These are phyloP conservation scores for Micrasema longulum DNA, from an alignment of 1,140 invertebrate genomes.

Conservation along the genomic window DNA sequence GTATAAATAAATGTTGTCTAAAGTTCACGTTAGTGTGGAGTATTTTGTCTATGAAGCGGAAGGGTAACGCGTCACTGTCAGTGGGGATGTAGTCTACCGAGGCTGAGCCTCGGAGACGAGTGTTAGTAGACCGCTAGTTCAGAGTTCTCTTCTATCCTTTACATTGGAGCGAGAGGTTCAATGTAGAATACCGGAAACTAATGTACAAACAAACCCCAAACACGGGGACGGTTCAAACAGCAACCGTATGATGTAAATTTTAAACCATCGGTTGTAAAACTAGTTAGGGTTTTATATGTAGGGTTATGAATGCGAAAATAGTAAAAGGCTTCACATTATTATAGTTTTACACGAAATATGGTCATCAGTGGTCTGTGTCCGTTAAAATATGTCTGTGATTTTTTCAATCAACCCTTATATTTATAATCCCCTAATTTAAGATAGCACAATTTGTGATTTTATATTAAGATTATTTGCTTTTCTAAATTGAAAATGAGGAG, in stretches of 20 bases:
- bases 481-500: slow-evolving; percentile 43
- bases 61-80: slow-evolving; percentile 8
- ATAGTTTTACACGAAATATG: slow-evolving; percentile 57
- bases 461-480: slow-evolving; percentile 62
- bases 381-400: slow-evolving; percentile 71
- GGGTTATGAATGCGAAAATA: slow-evolving; percentile 60
- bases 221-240: slow-evolving; percentile 37
- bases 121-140: slow-evolving; percentile 14
- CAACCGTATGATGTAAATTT: slow-evolving; percentile 49
- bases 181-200: slow-evolving; percentile 34
- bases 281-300: slow-evolving; percentile 69
- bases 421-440: slow-evolving; percentile 69
- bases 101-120: not conserved
- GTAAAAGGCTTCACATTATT: slow-evolving; percentile 61
- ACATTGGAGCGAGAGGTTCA: slow-evolving; percentile 41
- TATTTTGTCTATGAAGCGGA: slow-evolving; percentile 42
- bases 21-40: slow-evolving; percentile 46
- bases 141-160: slow-evolving; percentile 35
- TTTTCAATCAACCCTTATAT: slow-evolving; percentile 71
- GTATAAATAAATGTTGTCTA: slow-evolving; percentile 56
- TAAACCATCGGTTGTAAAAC: slow-evolving; percentile 69
- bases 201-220: slow-evolving; percentile 43
- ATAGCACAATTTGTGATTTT: slow-evolving; percentile 71
- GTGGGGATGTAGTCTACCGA: not conserved
- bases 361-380: slow-evolving; percentile 67